These are phyloP conservation scores for Isoperla grammatica DNA, from an alignment of 2,888 invertebrate species.

Conservation along the genomic window DNA sequence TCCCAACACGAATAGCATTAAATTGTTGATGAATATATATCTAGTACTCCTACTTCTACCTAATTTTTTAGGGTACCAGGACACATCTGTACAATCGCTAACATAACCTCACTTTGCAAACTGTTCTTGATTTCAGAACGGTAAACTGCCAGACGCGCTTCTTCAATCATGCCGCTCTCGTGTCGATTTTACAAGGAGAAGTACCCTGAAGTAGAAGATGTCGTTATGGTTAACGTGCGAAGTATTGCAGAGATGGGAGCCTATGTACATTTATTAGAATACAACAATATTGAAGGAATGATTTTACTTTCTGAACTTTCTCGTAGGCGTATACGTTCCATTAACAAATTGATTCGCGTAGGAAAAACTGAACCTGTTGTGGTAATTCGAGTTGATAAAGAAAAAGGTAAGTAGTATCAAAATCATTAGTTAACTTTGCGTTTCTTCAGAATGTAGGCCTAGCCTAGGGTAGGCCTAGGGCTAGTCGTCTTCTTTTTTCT, in stretches of 20 bases:
- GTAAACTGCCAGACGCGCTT: background rate
- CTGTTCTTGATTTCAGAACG: background rate
- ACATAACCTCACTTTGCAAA: slow-evolving; percentile 1
- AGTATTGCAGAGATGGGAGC: slow-evolving; percentile 99
- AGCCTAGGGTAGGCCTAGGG: no score
- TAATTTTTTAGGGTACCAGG: slow-evolving; percentile 25
- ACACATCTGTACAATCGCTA: no score
- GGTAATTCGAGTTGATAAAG: slow-evolving; percentile 98
- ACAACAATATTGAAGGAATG: slow-evolving; percentile 99
- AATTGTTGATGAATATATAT: slow-evolving; percentile 10
- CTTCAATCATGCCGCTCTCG: slow-evolving; percentile 70
- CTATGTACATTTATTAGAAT: slow-evolving; percentile 95
- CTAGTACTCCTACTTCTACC: no score
- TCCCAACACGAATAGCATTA: no score
- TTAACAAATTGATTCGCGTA: slow-evolving; percentile 97
- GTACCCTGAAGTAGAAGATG: slow-evolving; percentile 98
- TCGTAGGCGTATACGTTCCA: slow-evolving; percentile 95
- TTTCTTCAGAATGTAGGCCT: background rate
- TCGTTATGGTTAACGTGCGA: slow-evolving; percentile 98
- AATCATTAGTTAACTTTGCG: slow-evolving; percentile 1
- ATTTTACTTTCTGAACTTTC: slow-evolving; percentile 97
- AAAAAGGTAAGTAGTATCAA: slow-evolving; percentile 86
- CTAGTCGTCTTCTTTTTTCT: slow-evolving; percentile 13
- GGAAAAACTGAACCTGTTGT: slow-evolving; percentile 99
- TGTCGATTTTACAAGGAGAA: slow-evolving; percentile 97